A percentile compares a stretch with the other conserved stretches of the same genome.
These are phyloP conservation scores for Cotesia congregata DNA, from an alignment of 2,888 invertebrate genomes.

Conservation along the genomic window DNA sequence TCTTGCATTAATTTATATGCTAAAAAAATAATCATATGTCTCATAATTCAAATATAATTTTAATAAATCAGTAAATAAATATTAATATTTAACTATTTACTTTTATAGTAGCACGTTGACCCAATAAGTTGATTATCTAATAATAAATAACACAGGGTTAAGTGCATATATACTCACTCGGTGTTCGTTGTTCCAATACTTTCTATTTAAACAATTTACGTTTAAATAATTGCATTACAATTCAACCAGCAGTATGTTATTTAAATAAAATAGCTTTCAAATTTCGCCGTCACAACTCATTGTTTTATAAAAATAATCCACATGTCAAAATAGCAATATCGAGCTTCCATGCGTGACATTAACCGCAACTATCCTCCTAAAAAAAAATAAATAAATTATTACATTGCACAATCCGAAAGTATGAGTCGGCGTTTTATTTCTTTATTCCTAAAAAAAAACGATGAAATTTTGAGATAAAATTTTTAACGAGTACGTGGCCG, in stretches of 20 bases:
- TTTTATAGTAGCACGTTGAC: conserved; percentile 21
- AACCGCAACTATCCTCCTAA: background rate
- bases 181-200: background rate
- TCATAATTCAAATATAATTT: too few relatives aligned
- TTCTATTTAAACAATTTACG: background rate
- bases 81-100: background rate
- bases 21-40: too few relatives aligned
- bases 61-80: too few relatives aligned
- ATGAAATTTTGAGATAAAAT: background rate
- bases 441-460: background rate
- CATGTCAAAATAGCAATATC: background rate
- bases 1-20: too few relatives aligned
- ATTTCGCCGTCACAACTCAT: too few relatives aligned
- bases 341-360: background rate
- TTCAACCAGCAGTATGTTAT: background rate
- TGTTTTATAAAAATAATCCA: too few relatives aligned
- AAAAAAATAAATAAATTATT: background rate
- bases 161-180: conserved; percentile 19
- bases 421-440: background rate
- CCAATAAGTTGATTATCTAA: conserved; percentile 18
- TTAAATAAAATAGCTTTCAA: background rate
- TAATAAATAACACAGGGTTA: conserved; percentile 33
- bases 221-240: background rate
- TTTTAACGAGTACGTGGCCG: background rate
- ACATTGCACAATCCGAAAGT: background rate